A percentile compares a stretch with the other conserved stretches of the same genome.
Conservation (phyloP, 2,797 vertebrate species). For the Macropus fuliginosus region DNA sequence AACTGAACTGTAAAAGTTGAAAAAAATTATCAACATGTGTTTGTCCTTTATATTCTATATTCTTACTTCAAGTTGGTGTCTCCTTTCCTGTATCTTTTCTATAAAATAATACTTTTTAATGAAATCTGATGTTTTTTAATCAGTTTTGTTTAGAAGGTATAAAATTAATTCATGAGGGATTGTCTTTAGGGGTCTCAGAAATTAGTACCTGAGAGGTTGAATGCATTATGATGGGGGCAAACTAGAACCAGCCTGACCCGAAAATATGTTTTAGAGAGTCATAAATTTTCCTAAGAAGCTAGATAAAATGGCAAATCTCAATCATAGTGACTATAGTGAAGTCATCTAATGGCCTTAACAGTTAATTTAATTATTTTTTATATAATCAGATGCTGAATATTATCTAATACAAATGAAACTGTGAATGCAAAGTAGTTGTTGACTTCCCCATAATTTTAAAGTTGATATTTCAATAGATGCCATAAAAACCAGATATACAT, state of each 20-base stretch:
- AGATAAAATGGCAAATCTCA: neutral
- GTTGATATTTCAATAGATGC: neutral
- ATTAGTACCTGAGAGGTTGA: neutral
- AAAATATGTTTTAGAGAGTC: neutral
- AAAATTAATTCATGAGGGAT: neutral
- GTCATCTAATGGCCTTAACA: neutral
- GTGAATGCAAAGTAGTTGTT: neutral
- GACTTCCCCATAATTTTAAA: neutral
- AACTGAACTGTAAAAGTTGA: neutral
- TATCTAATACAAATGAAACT: neutral
- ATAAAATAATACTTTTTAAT: neutral
- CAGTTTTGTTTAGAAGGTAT: neutral
- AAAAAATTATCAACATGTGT: neutral
- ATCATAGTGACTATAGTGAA: neutral
- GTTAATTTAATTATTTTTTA: neutral
- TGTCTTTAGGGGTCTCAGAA: neutral
- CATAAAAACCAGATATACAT: neutral
- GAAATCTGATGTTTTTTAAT: neutral
- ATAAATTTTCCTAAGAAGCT: neutral
- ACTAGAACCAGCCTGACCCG: neutral
- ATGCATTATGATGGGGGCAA: neutral
- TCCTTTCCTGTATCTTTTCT: neutral
- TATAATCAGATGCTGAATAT: neutral
- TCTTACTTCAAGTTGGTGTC: neutral
- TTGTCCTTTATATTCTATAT: neutral